Evolutionary conservation across 2,113 vertebrate species (phyloP), one percentile per base, ranked within the genome.

Genomic region (Rhea pennata): DNA sequence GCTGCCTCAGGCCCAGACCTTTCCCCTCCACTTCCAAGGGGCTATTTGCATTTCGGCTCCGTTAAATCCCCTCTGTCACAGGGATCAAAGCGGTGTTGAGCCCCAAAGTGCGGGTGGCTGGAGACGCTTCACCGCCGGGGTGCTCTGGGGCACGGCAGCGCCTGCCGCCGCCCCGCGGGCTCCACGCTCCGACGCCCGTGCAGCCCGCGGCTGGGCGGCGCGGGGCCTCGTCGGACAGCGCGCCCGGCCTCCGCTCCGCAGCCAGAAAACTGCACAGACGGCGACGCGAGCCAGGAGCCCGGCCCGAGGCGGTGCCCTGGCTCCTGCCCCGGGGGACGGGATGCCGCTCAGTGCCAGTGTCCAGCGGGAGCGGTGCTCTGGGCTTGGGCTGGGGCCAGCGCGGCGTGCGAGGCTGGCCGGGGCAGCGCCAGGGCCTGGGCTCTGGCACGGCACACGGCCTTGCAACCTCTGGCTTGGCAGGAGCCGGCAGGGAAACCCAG

Each of bases 341-440:
- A 31, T 53, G 46, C 11, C 83, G 39, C 80, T 48, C 89, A 19
- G 22, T 5, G 16, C 84, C 80, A 24, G 72, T 5, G 59, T 8
- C 91, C 91, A 15, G 89, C 50, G 2, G 88, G 53, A 15, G 6
- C 59, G 46, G 5, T 39, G 42, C 16, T 0, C 2, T 9, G 65
- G 87, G 87, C 86, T 95, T 93, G 96, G 93, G 62, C 92, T 5
- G 53, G 8, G 71, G 88, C 93, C 95, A 96, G 39, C 1, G 75
- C 2, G 92, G 95, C 59, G 2, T 40, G 84, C 84, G 21, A 78
- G 84, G 91, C 79, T 89, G 94, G 93, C 90, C 1, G 8, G 66
- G 11, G 46, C 80, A 59, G 71, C 66, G 40, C 71, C 15, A 20
- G 15, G 15, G 6, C 66, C 42, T 33, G 84, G 59, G n/a, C 69